phyloP scores from a whole-genome alignment of 1,140 invertebrate species.

The Pristionchus pacificus region DNA sequence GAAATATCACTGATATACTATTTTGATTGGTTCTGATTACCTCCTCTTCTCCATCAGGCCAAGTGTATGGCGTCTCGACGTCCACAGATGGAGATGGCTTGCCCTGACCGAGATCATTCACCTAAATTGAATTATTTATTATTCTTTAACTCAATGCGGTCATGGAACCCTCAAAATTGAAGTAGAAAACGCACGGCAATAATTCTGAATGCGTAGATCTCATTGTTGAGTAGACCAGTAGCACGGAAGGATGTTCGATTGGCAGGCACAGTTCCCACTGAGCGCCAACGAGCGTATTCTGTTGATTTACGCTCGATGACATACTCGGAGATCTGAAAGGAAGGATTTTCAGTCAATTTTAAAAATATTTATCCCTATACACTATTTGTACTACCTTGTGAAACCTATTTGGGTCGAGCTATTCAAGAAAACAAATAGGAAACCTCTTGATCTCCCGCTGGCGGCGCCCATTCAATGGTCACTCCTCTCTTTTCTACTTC shows the following conservation, averaged over 20 bases:
- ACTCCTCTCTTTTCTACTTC: neutral
- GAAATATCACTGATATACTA: too few species aligned
- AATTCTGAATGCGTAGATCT: constrained; percentile 91
- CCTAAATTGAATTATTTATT: too few species aligned
- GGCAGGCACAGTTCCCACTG: constrained; percentile 38
- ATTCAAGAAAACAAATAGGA: neutral
- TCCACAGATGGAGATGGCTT: constrained; percentile 80
- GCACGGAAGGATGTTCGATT: constrained; percentile 63
- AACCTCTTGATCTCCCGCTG: neutral
- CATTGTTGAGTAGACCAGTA: constrained; percentile 86
- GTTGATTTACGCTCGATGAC: constrained; percentile 11
- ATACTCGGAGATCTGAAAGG: neutral
- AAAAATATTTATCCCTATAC: too few species aligned
- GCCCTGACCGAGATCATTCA: constrained; percentile 89
- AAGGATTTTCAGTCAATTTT: too few species aligned
- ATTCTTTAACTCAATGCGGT: too few species aligned
- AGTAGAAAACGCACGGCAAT: constrained; percentile 69
- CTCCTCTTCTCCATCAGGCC: neutral
- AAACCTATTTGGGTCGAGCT: neutral
- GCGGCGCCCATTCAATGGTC: neutral
- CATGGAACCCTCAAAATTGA: neutral
- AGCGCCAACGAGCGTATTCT: constrained; percentile 45
- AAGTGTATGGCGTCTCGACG: constrained; percentile 61
- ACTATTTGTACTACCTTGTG: too few species aligned
- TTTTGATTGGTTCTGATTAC: neutral